A percentile compares a stretch with the other conserved stretches of the same genome.
Conservation (phyloP, 2,113 vertebrate species). For the Apodemus sylvaticus region DNA sequence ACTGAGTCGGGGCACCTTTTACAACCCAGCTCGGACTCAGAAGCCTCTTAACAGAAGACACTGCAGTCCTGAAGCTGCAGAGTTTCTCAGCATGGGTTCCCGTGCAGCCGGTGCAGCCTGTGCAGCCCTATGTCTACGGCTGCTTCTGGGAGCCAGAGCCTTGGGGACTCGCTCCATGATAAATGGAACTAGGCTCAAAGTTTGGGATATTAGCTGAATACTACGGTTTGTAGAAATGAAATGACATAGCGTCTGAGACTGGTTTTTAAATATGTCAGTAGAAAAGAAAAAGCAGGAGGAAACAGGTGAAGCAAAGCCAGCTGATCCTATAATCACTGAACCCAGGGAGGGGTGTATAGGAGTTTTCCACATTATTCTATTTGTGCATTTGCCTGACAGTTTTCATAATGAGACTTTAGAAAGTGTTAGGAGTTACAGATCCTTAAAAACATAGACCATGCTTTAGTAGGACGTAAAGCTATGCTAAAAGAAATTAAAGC, state of each 20-base stretch:
- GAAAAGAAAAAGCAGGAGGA: neutral
- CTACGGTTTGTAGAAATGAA: constrained; percentile 19
- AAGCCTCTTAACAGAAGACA: neutral
- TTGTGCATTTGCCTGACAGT: neutral
- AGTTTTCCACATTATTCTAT: neutral
- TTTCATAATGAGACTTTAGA: neutral
- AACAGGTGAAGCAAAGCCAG: neutral
- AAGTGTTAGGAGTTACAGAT: neutral
- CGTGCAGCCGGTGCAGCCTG: neutral
- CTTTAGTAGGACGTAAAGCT: neutral
- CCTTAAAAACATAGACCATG: neutral
- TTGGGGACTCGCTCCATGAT: neutral
- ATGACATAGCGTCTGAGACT: neutral
- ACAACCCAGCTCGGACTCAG: neutral
- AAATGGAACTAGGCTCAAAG: neutral
- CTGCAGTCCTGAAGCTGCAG: neutral
- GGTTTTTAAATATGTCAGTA: neutral
- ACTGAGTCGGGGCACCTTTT: neutral
- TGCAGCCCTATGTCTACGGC: neutral
- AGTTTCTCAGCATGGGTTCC: neutral
- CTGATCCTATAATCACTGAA: neutral
- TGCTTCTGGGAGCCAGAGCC: neutral
- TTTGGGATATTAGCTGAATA: neutral
- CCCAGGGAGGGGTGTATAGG: neutral
- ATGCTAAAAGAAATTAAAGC: neutral